Conservation (phyloP, 2,113 vertebrate genomes). For the Sarotherodon lohbergeri region DNA sequence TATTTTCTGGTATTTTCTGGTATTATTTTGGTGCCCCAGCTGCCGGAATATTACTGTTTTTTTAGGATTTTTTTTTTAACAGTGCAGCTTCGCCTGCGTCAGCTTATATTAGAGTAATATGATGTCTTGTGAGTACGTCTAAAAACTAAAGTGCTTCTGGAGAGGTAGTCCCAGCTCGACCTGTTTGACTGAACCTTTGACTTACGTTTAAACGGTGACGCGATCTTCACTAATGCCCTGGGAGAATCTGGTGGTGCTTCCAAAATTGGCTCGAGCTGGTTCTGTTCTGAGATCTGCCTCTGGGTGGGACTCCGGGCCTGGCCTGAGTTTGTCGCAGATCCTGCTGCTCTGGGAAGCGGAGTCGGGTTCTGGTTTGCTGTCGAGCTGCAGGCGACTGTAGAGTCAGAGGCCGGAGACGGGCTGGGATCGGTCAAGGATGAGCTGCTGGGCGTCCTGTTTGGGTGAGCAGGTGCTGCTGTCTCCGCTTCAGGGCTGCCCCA, state of each 20-base stretch:
- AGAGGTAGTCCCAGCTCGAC: neutral
- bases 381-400: neutral
- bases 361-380: neutral
- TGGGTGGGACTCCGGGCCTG: neutral
- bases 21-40: no score
- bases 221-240: constrained; percentile 22
- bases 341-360: neutral
- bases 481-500: constrained; percentile 36
- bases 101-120: neutral
- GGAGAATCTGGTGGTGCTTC: constrained; percentile 35
- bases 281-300: constrained; percentile 20
- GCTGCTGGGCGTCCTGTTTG: neutral
- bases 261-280: constrained; percentile 28
- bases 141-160: neutral
- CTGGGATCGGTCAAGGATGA: neutral
- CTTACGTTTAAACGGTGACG: constrained; percentile 63
- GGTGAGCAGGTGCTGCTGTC: neutral
- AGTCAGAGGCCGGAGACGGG: neutral
- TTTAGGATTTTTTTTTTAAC: no score
- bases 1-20: no score
- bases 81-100: neutral
- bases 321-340: neutral
- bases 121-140: accelerated
- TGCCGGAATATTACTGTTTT: no score
- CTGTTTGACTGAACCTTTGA: neutral